Evolutionary conservation across 2,797 vertebrate species (phyloP).

Genomic region (Phrynocephalus guinanensis): DNA sequence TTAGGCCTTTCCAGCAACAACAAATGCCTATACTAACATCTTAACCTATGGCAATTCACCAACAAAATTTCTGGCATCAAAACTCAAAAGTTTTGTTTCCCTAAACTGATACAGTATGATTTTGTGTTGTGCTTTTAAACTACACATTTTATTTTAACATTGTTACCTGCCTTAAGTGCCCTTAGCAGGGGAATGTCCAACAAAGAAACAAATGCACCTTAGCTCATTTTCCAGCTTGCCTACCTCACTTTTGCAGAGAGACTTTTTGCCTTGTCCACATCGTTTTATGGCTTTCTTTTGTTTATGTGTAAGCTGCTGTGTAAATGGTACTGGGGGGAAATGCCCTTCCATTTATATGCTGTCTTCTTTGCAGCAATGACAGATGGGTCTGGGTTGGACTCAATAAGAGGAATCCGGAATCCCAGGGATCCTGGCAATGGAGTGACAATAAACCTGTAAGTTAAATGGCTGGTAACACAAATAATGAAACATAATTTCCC

Average conservation of each 20-base stretch:
- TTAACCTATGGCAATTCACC: too few relatives aligned
- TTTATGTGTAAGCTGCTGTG: not conserved
- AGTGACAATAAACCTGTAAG: conserved; percentile 91
- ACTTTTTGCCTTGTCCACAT: not conserved
- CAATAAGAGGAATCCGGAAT: conserved; percentile 90
- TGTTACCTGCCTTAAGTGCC: not conserved
- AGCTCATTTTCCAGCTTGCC: too few relatives aligned
- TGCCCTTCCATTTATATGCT: not conserved
- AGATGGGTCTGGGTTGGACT: conserved; percentile 95
- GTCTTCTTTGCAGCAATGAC: conserved; percentile 78
- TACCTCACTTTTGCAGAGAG: not conserved
- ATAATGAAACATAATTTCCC: too few relatives aligned
- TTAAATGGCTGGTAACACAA: conserved; percentile 49
- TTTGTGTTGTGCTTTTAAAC: not conserved
- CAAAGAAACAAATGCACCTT: not conserved
- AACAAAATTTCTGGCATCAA: too few relatives aligned
- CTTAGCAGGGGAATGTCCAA: not conserved
- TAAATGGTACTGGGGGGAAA: conserved; percentile 26
- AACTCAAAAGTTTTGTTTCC: not conserved
- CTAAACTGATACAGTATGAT: not conserved
- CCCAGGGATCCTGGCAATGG: conserved; percentile 91
- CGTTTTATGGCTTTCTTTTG: not conserved
- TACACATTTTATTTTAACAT: not conserved
- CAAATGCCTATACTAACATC: too few relatives aligned
- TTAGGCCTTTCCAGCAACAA: too few relatives aligned